Percentiles rank a stretch among this genome's conserved stretches.
Evolutionary conservation across 2,888 invertebrate species (phyloP).

Genomic region (Melieria picta): DNA sequence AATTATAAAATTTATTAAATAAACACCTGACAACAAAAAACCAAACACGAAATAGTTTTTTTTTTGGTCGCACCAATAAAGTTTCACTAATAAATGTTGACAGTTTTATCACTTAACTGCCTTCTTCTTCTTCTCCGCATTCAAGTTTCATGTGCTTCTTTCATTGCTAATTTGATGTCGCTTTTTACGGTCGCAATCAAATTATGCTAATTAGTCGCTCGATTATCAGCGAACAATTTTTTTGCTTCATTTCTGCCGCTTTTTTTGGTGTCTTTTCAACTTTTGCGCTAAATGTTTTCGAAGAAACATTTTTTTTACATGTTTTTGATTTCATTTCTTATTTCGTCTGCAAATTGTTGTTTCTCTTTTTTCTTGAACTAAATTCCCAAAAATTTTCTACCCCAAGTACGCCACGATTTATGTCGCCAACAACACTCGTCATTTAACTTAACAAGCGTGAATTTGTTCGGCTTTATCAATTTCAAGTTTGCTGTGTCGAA

Average conservation of each 20-base stretch:
- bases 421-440: slow-evolving; percentile 25
- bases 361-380: background rate
- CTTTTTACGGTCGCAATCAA: slow-evolving; percentile 39
- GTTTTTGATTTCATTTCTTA: background rate
- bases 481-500: background rate
- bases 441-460: slow-evolving; percentile 43
- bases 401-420: slow-evolving; percentile 1
- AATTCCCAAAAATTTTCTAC: slow-evolving; percentile 14
- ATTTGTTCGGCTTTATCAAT: slow-evolving; percentile 21
- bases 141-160: slow-evolving; percentile 2
- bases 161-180: slow-evolving; percentile 23
- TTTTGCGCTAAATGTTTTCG: slow-evolving; percentile 1
- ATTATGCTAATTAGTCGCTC: slow-evolving; percentile 53
- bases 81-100: slow-evolving; percentile 37
- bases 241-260: slow-evolving; percentile 6
- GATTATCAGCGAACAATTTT: slow-evolving; percentile 26
- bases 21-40: background rate
- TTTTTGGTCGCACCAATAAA: slow-evolving; percentile 19
- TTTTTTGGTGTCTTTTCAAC: slow-evolving; percentile 1
- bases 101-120: slow-evolving; percentile 36
- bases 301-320: background rate
- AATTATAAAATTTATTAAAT: slow-evolving; percentile 16
- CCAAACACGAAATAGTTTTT: background rate
- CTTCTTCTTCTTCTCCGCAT: slow-evolving; percentile 8
- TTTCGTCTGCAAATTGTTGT: background rate